phyloP scores from a whole-genome alignment of 64 coral and sea anemone species.

The Anthopleura sola region DNA sequence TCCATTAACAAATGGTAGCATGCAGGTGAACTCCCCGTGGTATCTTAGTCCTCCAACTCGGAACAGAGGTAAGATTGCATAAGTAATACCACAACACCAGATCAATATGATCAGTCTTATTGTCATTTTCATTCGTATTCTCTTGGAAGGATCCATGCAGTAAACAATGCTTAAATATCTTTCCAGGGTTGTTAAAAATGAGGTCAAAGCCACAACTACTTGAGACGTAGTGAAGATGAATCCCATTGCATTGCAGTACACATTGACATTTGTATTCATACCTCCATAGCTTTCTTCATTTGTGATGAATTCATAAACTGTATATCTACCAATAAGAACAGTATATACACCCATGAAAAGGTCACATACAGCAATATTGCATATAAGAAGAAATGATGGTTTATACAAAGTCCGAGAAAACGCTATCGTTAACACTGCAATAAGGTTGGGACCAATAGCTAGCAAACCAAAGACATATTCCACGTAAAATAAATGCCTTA shows the following conservation, averaged over 20 bases:
- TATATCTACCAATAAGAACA: slow-evolving; percentile 39
- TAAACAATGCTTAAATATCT: slow-evolving; percentile 35
- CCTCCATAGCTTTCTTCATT: slow-evolving; percentile 4
- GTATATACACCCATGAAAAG: slow-evolving; percentile 46
- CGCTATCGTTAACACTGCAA: slow-evolving; percentile 22
- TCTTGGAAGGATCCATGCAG: slow-evolving; percentile 42
- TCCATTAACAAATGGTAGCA: slow-evolving; percentile 46
- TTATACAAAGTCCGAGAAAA: slow-evolving; percentile 8
- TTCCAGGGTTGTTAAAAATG: slow-evolving; percentile 38
- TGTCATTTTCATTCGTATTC: slow-evolving; percentile 7
- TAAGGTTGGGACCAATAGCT: slow-evolving; percentile 24
- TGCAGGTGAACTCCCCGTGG: slow-evolving; percentile 52
- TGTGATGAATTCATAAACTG: slow-evolving; percentile 58
- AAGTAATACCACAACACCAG: slow-evolving; percentile 30
- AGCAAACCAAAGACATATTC: slow-evolving; percentile 37
- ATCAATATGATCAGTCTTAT: background rate
- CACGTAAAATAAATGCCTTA: slow-evolving; percentile 41
- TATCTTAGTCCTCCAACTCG: slow-evolving; percentile 43
- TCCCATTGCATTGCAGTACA: slow-evolving; percentile 44
- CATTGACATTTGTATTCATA: slow-evolving; percentile 38
- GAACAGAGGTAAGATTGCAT: slow-evolving; percentile 39
- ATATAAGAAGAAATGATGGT: slow-evolving; percentile 41
- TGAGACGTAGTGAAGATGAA: slow-evolving; percentile 41
- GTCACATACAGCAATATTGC: slow-evolving; percentile 48
- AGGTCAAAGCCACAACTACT: slow-evolving; percentile 26